phyloP scores from a whole-genome alignment of 1,140 invertebrate genomes.

The Calliopsis andreniformis region DNA sequence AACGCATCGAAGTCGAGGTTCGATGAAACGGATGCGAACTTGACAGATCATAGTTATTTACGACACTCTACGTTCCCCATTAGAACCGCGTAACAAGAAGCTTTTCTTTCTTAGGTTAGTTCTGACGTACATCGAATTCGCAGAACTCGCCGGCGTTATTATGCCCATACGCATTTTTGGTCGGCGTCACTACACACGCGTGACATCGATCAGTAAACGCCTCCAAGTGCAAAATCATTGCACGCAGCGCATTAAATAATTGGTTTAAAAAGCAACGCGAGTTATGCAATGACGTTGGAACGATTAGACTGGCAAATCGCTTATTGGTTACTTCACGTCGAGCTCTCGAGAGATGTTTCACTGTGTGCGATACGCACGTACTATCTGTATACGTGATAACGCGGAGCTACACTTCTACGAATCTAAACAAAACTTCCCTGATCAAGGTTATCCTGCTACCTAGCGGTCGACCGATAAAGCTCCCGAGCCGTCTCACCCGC shows the following conservation, averaged over 20 bases:
- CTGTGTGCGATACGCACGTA: conserved; percentile 2
- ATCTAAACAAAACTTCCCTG: conserved; percentile 43
- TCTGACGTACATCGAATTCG: conserved; percentile 47
- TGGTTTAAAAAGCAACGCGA: conserved; percentile 60
- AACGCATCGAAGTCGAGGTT: conserved; percentile 18
- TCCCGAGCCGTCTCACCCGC: conserved; percentile 32
- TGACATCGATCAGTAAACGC: conserved; percentile 57
- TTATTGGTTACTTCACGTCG: conserved; percentile 46
- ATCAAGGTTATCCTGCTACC: conserved; percentile 41
- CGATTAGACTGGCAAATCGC: conserved; percentile 67
- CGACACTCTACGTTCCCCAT: conserved; percentile 2
- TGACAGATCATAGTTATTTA: conserved; percentile 35
- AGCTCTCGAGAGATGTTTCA: conserved; percentile 21
- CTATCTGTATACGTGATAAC: no score
- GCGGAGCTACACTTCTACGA: conserved; percentile 25
- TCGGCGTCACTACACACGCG: conserved; percentile 46
- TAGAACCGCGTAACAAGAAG: conserved; percentile 5
- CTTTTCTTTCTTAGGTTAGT: conserved; percentile 62
- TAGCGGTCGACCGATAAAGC: conserved; percentile 37
- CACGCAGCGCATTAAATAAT: conserved; percentile 59
- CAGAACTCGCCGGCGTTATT: conserved; percentile 61
- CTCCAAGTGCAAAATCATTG: conserved; percentile 62
- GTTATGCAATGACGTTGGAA: conserved; percentile 63
- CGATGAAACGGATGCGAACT: not conserved
- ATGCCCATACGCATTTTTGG: conserved; percentile 62